These are phyloP conservation scores for Prunella himalayana DNA, from an alignment of 2,113 vertebrate species.

Conservation along the genomic window DNA sequence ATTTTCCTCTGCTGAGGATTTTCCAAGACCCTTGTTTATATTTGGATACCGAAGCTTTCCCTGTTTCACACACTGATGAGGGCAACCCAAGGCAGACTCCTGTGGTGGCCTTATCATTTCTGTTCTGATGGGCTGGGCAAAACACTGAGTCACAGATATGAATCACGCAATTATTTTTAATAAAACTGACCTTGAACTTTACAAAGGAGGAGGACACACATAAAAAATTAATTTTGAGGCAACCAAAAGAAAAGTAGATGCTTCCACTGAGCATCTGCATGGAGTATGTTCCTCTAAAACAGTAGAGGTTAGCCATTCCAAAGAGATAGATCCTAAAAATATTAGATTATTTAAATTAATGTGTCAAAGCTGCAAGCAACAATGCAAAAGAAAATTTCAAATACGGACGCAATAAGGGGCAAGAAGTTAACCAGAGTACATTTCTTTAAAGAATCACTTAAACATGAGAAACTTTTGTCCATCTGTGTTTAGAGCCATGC, in stretches of 20 bases:
- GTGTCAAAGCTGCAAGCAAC: neutral
- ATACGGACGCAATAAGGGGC: neutral
- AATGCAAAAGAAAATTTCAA: neutral
- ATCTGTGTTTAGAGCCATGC: neutral
- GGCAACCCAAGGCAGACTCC: neutral
- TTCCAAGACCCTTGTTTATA: neutral
- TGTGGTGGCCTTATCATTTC: neutral
- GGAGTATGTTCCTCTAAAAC: neutral
- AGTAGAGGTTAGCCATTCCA: neutral
- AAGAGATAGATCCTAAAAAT: neutral
- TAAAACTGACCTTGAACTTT: neutral
- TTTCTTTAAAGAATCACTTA: neutral
- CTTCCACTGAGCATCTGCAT: neutral
- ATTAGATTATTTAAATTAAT: neutral
- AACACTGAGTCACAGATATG: neutral
- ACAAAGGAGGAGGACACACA: neutral
- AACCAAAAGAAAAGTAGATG: neutral
- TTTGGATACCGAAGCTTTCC: neutral
- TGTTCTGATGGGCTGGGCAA: neutral
- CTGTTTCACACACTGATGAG: neutral
- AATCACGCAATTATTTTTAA: neutral
- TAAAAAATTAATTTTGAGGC: neutral
- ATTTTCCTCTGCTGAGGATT: neutral
- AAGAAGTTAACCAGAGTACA: neutral
- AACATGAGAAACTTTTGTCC: neutral